These are phyloP conservation scores for Popillia japonica DNA, from an alignment of 1,140 invertebrate genomes.

Conservation along the genomic window DNA sequence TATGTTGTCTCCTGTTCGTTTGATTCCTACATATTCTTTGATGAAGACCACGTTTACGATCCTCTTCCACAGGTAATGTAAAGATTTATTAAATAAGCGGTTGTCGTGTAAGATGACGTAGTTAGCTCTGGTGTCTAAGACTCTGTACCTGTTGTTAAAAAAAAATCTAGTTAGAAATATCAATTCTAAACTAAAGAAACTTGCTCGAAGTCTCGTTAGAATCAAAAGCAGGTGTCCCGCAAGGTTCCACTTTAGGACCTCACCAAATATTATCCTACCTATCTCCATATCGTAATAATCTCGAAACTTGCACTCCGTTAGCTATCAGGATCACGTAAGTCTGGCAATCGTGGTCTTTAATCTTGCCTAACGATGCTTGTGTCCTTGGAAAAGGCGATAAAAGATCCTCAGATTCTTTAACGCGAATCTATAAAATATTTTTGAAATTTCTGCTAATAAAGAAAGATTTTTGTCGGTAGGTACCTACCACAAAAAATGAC, in stretches of 20 bases:
- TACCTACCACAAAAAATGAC: slow-evolving; percentile 65
- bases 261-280: too few relatives aligned
- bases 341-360: slow-evolving; percentile 72
- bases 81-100: slow-evolving; percentile 69
- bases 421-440: slow-evolving; percentile 62
- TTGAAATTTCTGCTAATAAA: slow-evolving; percentile 33
- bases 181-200: slow-evolving; percentile 21
- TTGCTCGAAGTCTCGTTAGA: too few relatives aligned
- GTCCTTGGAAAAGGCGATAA: slow-evolving; percentile 67
- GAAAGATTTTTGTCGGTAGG: slow-evolving; percentile 35
- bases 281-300: slow-evolving; percentile 75
- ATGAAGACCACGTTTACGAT: slow-evolving; percentile 80
- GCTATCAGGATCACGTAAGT: slow-evolving; percentile 76
- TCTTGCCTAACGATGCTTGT: slow-evolving; percentile 64
- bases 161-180: too few relatives aligned
- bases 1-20: slow-evolving; percentile 50
- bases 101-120: slow-evolving; percentile 75
- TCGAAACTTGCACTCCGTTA: slow-evolving; percentile 72
- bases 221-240: too few relatives aligned
- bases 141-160: slow-evolving; percentile 67
- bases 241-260: too few relatives aligned
- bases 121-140: slow-evolving; percentile 73
- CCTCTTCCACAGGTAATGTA: slow-evolving; percentile 79
- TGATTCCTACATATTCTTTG: slow-evolving; percentile 62
- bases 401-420: slow-evolving; percentile 73